Base-by-base conservation (phyloP, 2,888 invertebrate species). In the Pseudococcus jackbeardsleyi region DNA sequence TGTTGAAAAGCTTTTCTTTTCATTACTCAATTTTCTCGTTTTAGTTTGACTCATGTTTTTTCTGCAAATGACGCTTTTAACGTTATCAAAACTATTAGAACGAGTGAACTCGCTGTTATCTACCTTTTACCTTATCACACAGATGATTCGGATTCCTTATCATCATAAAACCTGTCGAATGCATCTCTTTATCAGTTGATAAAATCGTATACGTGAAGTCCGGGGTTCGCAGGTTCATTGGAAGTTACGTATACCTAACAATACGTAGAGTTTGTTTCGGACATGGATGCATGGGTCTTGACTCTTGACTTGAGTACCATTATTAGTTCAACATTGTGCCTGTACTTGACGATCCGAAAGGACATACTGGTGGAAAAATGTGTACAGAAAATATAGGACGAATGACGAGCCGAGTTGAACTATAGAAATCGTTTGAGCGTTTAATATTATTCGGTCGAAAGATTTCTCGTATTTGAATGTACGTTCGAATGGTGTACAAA, bases 401-500 rank as follows among this genome's bases (percentile, higher is more conserved):
- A 15, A 54, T 5, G n/a, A 54, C n/a, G 54, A 54, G n/a, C 6
- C 54, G 54, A 54, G n/a, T n/a, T n/a, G n/a, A 54, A n/a, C 15
- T 1, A 54, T 54, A 54, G n/a, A 54, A 54, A 54, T 54, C 54
- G 54, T 54, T 54, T 54, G n/a, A 54, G 54, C 54, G 54, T 54
- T 17, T 54, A 54, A 54, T 54, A n/a, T 54, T n/a, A 54, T n/a
- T 54, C n/a, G 54, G 54, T 54, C 54, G 54, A 54, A 54, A 54
- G 54, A 54, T 54, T 54, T 54, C 42, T 42, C 54, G 15, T 54
- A 54, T 54, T 54, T n/a, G 54, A 54, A 54, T 15, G 9, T 54
- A n/a, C 54, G 54, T 54, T 42, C 42, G 15, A 5, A n/a, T 54
- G n/a, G n/a, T n/a, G n/a, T n/a, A n/a, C 54, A 8, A 54, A 7